Evolutionary conservation across 2,888 invertebrate species (phyloP).

Genomic region (Thysanoteuthis rhombus): DNA sequence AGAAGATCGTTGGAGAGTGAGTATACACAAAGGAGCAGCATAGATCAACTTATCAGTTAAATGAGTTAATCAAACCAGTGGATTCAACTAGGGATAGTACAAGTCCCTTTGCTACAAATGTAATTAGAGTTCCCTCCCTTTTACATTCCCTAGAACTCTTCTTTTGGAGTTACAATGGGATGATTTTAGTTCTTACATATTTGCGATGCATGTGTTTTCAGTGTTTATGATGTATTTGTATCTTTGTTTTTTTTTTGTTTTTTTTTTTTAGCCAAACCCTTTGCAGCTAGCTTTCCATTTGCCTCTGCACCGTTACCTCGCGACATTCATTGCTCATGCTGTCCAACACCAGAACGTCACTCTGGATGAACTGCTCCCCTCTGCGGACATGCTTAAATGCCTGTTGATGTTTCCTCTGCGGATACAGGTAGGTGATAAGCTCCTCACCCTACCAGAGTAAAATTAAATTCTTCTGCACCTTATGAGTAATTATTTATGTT

Average conservation of each 20-base stretch:
- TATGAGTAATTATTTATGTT: neutral
- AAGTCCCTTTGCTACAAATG: too few species aligned
- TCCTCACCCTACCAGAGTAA: neutral
- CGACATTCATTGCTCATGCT: conserved; percentile 82
- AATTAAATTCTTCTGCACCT: neutral
- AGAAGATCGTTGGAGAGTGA: too few species aligned
- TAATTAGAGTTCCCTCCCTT: too few species aligned
- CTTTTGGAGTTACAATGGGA: too few species aligned
- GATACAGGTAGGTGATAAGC: conserved; percentile 80
- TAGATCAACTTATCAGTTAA: too few species aligned
- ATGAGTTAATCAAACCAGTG: too few species aligned
- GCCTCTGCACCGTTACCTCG: conserved; percentile 93
- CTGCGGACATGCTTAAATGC: conserved; percentile 78
- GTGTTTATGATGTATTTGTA: neutral
- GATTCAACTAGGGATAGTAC: too few species aligned
- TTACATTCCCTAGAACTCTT: too few species aligned
- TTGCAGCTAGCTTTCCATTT: conserved; percentile 92
- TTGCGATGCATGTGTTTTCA: neutral
- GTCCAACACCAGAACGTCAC: conserved; percentile 76
- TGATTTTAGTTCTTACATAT: neutral
- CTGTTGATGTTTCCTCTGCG: conserved; percentile 91
- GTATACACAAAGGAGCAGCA: too few species aligned
- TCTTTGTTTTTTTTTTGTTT: neutral
- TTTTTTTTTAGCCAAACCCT: conserved; percentile 57
- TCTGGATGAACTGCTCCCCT: conserved; percentile 83